These are phyloP conservation scores for Thalassophryne amazonica DNA, from an alignment of 2,797 vertebrate genomes.

Conservation along the genomic window DNA sequence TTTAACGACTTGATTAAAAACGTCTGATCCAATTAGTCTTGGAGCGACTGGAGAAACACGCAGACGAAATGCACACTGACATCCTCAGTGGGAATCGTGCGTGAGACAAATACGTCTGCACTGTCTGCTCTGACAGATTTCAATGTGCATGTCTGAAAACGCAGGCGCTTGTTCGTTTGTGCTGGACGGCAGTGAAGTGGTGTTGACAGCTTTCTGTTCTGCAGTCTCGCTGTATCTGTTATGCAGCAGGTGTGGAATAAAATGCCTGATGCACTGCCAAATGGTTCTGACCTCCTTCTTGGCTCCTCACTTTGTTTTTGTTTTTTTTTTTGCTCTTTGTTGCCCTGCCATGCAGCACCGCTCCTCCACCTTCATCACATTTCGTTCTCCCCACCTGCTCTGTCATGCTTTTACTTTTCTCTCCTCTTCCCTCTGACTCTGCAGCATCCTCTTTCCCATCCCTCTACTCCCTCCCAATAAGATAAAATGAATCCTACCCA, in stretches of 20 bases:
- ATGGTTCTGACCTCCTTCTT: slow-evolving; percentile 44
- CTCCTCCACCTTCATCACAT: neutral
- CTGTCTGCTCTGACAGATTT: no score
- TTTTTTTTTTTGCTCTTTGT: slow-evolving; percentile 15
- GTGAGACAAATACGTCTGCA: no score
- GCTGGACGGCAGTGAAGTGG: no score
- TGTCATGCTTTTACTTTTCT: neutral
- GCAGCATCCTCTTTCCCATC: slow-evolving; percentile 5
- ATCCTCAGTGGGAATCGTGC: no score
- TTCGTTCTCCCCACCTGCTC: neutral
- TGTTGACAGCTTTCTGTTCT: slow-evolving; percentile 20
- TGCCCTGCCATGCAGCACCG: neutral
- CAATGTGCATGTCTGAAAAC: no score
- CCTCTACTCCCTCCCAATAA: slow-evolving; percentile 4
- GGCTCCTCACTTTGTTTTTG: neutral
- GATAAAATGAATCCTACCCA: slow-evolving; percentile 21
- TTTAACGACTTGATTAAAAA: no score
- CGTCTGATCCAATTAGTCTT: no score
- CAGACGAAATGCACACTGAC: no score
- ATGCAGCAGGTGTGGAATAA: slow-evolving; percentile 35
- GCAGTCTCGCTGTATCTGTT: neutral
- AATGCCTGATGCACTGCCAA: slow-evolving; percentile 30
- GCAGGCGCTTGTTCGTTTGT: no score
- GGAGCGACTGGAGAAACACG: no score
- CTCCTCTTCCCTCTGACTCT: neutral